phyloP scores from a whole-genome alignment of 2,888 invertebrate species.

The Drosophila tripunctata region DNA sequence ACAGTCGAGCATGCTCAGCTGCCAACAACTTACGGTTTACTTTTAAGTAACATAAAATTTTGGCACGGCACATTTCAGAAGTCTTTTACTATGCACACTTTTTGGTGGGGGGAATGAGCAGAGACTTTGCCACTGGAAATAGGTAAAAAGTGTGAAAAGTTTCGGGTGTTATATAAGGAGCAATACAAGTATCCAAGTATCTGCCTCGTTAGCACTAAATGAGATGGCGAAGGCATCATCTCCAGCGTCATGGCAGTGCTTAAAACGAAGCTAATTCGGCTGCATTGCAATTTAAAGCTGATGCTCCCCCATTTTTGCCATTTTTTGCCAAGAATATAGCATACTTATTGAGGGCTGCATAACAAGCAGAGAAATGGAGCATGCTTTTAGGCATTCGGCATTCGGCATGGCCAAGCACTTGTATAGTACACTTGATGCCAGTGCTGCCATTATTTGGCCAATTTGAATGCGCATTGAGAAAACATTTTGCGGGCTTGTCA shows the following conservation, averaged over 20 bases:
- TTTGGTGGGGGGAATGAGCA: background rate
- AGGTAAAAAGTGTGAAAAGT: constrained; percentile 22
- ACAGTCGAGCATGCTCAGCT: background rate
- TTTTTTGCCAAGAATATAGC: constrained; percentile 1
- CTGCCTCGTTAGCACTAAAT: constrained; percentile 61
- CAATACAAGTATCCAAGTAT: constrained; percentile 33
- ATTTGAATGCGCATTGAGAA: constrained; percentile 65
- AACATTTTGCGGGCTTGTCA: constrained; percentile 60
- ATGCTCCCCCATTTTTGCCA: constrained; percentile 27
- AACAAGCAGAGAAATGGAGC: constrained; percentile 58
- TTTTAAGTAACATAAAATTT: constrained; percentile 38
- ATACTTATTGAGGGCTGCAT: too few species aligned
- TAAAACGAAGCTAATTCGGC: constrained; percentile 63
- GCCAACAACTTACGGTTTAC: background rate
- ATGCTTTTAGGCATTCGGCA: constrained; percentile 46
- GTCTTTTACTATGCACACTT: constrained; percentile 26
- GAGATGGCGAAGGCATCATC: constrained; percentile 26
- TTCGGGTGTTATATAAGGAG: constrained; percentile 48
- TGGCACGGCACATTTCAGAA: constrained; percentile 50
- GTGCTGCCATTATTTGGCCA: constrained; percentile 60
- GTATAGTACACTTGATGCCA: background rate
- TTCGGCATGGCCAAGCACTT: constrained; percentile 18
- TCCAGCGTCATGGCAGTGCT: constrained; percentile 23
- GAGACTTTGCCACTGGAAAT: background rate
- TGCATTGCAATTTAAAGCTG: constrained; percentile 51